Base-by-base conservation (phyloP, 1,140 invertebrate species). In the Aphis craccivora region DNA sequence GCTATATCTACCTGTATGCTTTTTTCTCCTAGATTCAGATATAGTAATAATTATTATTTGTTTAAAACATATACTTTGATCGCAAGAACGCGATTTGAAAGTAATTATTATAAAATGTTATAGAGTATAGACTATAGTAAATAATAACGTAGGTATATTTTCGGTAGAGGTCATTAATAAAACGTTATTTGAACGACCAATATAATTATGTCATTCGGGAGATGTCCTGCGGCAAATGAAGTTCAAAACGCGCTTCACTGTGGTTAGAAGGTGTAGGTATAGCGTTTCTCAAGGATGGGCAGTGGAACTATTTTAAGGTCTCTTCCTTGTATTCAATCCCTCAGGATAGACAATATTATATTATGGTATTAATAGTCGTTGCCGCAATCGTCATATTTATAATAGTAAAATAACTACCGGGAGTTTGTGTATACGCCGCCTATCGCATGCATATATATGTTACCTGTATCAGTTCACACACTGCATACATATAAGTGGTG, bases 121-220 rank as follows among this genome's bases (percentile, higher is more conserved):
- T 25, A 8, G 25, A 40, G 37, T 40, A 40, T 40, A 3, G 37
- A 55, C 18, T 55, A 84, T 84, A 25, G 25, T 84, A 30, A 40
- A 35, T 51, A 89, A 89, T 55, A 89, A 89, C 9, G 87, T 40
- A 89, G 3, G 87, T 40, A 37, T 7, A 43, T 45, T 90, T 90
- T 90, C 40, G 89, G 89, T 45, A 90, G 89, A 14, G 25, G 25
- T 22, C 40, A 43, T 18, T n/a, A 67, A 90, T 90, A 67, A 43
- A 90, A 67, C 89, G 89, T 43, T 43, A 67, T 53, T 51, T 51
- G n/a, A 40, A 90, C 89, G 53, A 43, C 25, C 53, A 67, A 67
- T 76, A 76, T 76, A 76, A 76, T 76, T 76, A 76, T 67, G 89
- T 90, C 89, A 90, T 67, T 67, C 89, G 1, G 11, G 35, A 35